These are phyloP conservation scores for Pelmatolapia mariae DNA, from an alignment of 2,113 vertebrate species.

Conservation along the genomic window DNA sequence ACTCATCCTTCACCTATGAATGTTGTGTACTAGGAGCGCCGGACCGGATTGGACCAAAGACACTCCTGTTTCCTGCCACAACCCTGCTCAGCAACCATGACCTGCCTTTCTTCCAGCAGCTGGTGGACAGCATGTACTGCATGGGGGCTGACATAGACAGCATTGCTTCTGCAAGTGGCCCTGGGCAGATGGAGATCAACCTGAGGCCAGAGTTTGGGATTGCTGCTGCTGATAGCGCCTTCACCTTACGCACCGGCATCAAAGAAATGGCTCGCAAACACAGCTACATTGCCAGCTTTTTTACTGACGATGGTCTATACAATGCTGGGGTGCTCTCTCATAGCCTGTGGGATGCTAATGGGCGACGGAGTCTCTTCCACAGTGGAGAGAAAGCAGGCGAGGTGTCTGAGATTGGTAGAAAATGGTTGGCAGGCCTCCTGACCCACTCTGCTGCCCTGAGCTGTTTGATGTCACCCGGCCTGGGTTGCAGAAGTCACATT, in stretches of 20 bases:
- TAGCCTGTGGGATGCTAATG: conserved; percentile 83
- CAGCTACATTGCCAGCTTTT: conserved; percentile 86
- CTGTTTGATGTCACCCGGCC: conserved; percentile 85
- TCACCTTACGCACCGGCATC: conserved; percentile 88
- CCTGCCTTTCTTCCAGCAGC: conserved; percentile 87
- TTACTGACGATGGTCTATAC: conserved; percentile 80
- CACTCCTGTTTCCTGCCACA: conserved; percentile 83
- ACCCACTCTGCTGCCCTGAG: conserved; percentile 87
- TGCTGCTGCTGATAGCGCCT: conserved; percentile 83
- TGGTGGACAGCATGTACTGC: conserved; percentile 87
- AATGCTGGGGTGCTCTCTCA: conserved; percentile 85
- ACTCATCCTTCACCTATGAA: conserved; percentile 87
- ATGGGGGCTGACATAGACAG: conserved; percentile 88
- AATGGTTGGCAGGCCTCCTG: conserved; percentile 85
- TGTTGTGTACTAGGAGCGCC: conserved; percentile 84
- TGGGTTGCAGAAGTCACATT: conserved; percentile 78
- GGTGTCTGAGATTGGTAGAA: conserved; percentile 78
- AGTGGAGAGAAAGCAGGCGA: conserved; percentile 56
- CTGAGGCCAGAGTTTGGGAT: conserved; percentile 87
- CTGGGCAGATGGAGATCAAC: conserved; percentile 89
- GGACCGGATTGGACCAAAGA: conserved; percentile 83
- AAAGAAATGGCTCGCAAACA: conserved; percentile 91
- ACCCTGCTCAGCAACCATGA: conserved; percentile 83
- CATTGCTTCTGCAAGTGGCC: conserved; percentile 83
- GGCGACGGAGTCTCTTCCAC: conserved; percentile 79